These are phyloP conservation scores for Hedychridium roseum DNA, from an alignment of 2,888 invertebrate species.

Conservation along the genomic window DNA sequence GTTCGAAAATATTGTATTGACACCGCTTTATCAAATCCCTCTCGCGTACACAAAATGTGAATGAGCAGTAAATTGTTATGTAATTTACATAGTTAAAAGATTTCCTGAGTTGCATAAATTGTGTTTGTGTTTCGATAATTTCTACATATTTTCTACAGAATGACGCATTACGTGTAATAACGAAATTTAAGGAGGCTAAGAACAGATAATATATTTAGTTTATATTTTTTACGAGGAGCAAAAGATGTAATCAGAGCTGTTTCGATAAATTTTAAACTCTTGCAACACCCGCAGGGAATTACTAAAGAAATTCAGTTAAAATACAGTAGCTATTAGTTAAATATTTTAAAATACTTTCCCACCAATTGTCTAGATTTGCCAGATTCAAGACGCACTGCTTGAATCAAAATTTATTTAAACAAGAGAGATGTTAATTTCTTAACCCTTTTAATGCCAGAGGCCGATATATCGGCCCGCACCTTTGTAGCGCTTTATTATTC, in stretches of 20 bases:
- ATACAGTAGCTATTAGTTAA: background rate
- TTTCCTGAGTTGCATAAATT: background rate
- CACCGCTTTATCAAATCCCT: background rate
- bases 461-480: too few relatives aligned
- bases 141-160: too few relatives aligned
- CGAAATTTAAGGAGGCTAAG: too few relatives aligned
- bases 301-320: background rate
- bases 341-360: background rate
- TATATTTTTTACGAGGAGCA: too few relatives aligned
- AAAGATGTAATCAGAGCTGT: too few relatives aligned
- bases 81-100: background rate
- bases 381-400: conserved; percentile 7
- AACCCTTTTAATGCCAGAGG: conserved; percentile 1
- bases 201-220: too few relatives aligned
- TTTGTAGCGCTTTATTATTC: too few relatives aligned
- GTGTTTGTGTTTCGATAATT: background rate
- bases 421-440: conserved; percentile 6
- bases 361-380: conserved; percentile 3
- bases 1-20: background rate
- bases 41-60: background rate
- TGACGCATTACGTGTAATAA: too few relatives aligned
- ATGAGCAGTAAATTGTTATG: background rate
- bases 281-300: background rate
- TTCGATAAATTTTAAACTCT: background rate
- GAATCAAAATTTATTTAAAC: conserved; percentile 8